Evolutionary conservation across 2,113 vertebrate genomes (phyloP).

Genomic region (Psammodynastes pulverulentus): DNA sequence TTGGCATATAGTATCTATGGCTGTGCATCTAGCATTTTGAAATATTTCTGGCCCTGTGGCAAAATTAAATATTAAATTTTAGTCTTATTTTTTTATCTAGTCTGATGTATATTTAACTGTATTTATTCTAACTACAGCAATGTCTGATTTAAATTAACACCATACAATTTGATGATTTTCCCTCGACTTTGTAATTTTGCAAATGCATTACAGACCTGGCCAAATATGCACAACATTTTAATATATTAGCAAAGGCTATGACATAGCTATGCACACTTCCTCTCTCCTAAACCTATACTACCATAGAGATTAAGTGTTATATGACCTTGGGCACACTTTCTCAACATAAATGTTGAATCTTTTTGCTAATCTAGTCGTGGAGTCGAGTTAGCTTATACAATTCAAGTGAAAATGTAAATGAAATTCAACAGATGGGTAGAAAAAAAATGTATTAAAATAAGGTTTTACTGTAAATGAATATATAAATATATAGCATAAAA

Average conservation of each 20-base stretch:
- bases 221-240: background rate
- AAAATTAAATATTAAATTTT: background rate
- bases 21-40: background rate
- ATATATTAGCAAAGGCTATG: background rate
- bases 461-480: background rate
- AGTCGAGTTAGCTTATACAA: background rate
- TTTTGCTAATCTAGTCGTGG: background rate
- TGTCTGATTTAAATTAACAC: background rate
- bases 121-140: background rate
- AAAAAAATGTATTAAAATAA: background rate
- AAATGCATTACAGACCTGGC: background rate
- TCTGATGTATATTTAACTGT: background rate
- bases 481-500: background rate
- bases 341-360: background rate
- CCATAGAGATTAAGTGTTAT: background rate
- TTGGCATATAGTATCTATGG: background rate
- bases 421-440: background rate
- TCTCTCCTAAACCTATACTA: background rate
- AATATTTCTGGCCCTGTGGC: background rate
- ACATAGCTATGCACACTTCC: background rate
- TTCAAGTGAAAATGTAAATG: background rate
- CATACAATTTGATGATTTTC: background rate
- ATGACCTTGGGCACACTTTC: background rate
- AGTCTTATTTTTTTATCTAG: background rate
- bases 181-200: background rate